Conservation (phyloP, 2,113 vertebrate genomes). For the Centropristis striata region DNA sequence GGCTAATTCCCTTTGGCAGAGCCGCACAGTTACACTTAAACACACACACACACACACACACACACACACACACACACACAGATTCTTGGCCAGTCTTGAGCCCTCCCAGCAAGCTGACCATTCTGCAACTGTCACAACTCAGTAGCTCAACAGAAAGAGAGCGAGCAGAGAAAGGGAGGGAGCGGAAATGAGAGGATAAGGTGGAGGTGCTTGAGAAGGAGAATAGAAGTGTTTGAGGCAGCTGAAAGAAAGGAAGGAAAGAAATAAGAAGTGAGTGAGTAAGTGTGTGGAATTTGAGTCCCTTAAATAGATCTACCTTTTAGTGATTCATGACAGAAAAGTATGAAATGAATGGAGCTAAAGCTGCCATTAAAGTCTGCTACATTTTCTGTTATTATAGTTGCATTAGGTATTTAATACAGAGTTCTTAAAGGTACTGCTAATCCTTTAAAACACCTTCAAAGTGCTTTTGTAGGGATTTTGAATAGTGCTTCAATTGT, state of each 20-base stretch:
- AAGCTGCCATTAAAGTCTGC: neutral
- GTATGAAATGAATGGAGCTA: neutral
- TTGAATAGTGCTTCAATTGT: too few species aligned
- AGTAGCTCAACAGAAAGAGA: constrained; percentile 37
- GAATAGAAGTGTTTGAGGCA: constrained; percentile 7
- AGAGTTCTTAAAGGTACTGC: neutral
- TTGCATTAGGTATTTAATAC: neutral
- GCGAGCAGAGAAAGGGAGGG: neutral
- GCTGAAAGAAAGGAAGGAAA: neutral
- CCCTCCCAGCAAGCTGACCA: constrained; percentile 47
- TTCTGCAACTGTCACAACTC: constrained; percentile 39
- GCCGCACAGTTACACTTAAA: constrained; percentile 29
- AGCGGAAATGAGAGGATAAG: constrained; percentile 41
- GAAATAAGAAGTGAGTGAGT: neutral
- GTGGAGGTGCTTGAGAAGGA: constrained; percentile 30
- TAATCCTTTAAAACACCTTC: too few species aligned
- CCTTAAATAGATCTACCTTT: neutral
- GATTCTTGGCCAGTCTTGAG: constrained; percentile 38
- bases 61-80: constrained; percentile 30
- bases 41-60: constrained; percentile 33
- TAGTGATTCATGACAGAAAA: neutral
- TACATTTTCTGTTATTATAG: neutral
- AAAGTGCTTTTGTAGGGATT: too few species aligned
- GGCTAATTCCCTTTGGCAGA: constrained; percentile 65
- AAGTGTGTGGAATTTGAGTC: neutral